Percentiles rank a stretch among this genome's conserved stretches.
Conservation (phyloP, 1,140 invertebrate species). For the Lasioglossum albipes region DNA sequence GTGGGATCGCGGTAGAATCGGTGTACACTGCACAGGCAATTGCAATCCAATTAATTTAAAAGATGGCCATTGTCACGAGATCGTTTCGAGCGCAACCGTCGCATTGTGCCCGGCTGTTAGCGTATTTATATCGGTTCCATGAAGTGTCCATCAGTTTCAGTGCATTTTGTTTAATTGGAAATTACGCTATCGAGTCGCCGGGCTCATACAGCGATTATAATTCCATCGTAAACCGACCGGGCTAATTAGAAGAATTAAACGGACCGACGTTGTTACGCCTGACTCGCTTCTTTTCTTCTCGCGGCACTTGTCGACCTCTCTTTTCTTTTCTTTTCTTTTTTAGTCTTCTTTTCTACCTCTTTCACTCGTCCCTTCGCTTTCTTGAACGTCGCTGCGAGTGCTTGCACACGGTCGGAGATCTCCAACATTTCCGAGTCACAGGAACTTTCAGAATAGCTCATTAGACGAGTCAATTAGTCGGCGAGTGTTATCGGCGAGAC, state of each 20-base stretch:
- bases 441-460: too few species aligned
- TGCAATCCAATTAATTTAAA: conserved; percentile 39
- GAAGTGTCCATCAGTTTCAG: neutral
- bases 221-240: neutral
- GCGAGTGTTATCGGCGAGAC: too few species aligned
- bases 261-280: neutral
- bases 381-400: too few species aligned
- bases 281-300: neutral
- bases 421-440: neutral
- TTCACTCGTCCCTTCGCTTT: too few species aligned
- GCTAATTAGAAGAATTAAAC: conserved; percentile 9
- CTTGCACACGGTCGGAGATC: neutral
- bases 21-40: neutral
- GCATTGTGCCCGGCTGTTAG: neutral
- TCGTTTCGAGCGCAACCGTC: neutral
- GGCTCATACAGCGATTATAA: conserved; percentile 8
- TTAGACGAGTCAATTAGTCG: too few species aligned
- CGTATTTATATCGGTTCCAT: conserved; percentile 26
- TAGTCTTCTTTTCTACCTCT: neutral
- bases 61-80: conserved; percentile 16
- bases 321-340: neutral
- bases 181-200: neutral
- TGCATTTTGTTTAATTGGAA: conserved; percentile 33
- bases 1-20: neutral
- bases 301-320: neutral